Evolutionary conservation across 2,888 invertebrate genomes (phyloP).

Genomic region (Stramonita haemastoma): DNA sequence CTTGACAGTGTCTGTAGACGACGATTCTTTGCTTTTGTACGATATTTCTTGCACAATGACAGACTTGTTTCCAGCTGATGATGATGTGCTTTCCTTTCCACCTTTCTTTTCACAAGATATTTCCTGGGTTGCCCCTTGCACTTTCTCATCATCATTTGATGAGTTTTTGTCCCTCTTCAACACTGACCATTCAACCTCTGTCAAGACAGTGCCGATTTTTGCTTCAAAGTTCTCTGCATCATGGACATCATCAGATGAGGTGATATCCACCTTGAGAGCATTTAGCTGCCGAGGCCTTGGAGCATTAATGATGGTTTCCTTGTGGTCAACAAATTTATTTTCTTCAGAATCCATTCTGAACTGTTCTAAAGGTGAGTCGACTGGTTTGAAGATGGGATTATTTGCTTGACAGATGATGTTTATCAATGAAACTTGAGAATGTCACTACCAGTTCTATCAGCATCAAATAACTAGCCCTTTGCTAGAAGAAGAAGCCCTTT

Average conservation of each 20-base stretch:
- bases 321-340: constrained; percentile 39
- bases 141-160: neutral
- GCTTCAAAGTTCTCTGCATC: neutral
- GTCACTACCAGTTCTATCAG: no score
- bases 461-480: no score
- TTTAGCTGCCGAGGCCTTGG: constrained; percentile 34
- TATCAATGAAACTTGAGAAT: neutral
- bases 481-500: neutral
- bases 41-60: neutral
- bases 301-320: constrained; percentile 19
- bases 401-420: neutral
- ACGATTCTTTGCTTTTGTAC: neutral
- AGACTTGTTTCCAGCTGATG: neutral
- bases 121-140: neutral
- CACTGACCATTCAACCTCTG: neutral
- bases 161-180: neutral
- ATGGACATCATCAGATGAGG: neutral
- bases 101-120: neutral
- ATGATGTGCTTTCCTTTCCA: neutral
- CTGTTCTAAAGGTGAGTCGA: neutral
- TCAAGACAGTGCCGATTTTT: neutral
- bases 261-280: constrained; percentile 25
- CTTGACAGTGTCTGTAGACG: neutral
- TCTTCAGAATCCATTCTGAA: constrained; percentile 13
- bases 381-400: neutral